phyloP scores from a whole-genome alignment of 2,797 vertebrate genomes.

The Crenichthys baileyi region DNA sequence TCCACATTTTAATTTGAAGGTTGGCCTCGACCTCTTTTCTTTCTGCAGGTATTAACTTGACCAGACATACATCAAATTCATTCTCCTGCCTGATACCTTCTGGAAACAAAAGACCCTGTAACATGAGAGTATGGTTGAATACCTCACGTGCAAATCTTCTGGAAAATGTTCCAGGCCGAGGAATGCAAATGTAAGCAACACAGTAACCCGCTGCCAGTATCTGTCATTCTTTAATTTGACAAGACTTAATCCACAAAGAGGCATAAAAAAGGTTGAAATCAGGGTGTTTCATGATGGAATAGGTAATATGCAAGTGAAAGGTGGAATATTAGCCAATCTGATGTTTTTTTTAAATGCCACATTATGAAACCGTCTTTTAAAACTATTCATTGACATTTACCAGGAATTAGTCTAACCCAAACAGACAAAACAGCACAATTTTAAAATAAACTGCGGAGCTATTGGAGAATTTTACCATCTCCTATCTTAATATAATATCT shows the following conservation, averaged over 20 bases:
- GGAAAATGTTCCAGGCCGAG: background rate
- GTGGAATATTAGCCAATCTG: background rate
- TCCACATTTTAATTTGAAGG: background rate
- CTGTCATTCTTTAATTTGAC: background rate
- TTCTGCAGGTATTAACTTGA: background rate
- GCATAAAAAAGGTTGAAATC: background rate
- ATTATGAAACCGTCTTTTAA: background rate
- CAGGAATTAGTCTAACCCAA: slow-evolving; percentile 34
- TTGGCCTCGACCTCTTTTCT: background rate
- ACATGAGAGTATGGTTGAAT: too few relatives aligned
- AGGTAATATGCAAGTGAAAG: background rate
- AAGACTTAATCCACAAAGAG: slow-evolving; percentile 1
- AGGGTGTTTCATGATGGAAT: background rate
- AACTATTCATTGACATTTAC: background rate
- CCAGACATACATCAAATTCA: background rate
- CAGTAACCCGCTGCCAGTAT: background rate
- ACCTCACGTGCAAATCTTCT: background rate
- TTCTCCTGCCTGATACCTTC: background rate
- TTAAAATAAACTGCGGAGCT: slow-evolving; percentile 11
- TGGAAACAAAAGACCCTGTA: background rate
- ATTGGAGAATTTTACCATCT: slow-evolving; percentile 45
- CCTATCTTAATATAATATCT: slow-evolving; percentile 35
- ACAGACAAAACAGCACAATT: slow-evolving; percentile 40
- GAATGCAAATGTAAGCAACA: slow-evolving; percentile 2
- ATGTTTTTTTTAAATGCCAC: too few relatives aligned